Evolutionary conservation across 2,113 vertebrate genomes (phyloP).

Genomic region (Gallinago undulata): DNA sequence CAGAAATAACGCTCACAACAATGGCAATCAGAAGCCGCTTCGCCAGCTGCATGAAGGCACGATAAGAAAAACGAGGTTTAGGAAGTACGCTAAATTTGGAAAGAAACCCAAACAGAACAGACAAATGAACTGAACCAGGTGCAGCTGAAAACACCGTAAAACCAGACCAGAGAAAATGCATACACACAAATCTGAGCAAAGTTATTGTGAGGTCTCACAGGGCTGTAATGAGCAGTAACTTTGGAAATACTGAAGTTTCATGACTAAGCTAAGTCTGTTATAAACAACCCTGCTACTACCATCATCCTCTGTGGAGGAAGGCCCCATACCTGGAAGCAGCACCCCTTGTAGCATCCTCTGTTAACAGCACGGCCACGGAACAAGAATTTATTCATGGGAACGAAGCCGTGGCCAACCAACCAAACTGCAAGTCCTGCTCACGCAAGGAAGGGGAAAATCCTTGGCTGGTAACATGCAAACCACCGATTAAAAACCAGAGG

Average conservation of each 20-base stretch:
- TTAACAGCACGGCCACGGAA: not conserved
- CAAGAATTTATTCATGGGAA: not conserved
- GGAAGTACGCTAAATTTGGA: not conserved
- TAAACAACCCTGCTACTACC: not conserved
- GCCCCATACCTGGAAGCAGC: accelerated
- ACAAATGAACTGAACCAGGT: not conserved
- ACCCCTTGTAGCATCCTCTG: not conserved
- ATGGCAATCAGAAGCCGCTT: not conserved
- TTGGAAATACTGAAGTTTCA: not conserved
- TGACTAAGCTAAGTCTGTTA: not conserved
- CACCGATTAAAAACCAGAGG: not conserved
- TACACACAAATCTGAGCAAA: not conserved
- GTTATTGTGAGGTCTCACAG: not conserved
- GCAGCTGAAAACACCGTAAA: not conserved
- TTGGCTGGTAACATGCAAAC: not conserved
- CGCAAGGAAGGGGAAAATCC: not conserved
- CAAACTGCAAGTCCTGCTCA: not conserved
- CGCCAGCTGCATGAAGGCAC: not conserved
- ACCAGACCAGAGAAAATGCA: not conserved
- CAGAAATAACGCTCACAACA: not conserved
- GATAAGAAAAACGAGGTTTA: not conserved
- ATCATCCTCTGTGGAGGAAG: not conserved
- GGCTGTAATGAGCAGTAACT: not conserved
- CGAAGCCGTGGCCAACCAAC: not conserved
- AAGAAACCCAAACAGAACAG: not conserved